Conservation (phyloP, 2,888 invertebrate species). For the Chymomyza amoena region DNA sequence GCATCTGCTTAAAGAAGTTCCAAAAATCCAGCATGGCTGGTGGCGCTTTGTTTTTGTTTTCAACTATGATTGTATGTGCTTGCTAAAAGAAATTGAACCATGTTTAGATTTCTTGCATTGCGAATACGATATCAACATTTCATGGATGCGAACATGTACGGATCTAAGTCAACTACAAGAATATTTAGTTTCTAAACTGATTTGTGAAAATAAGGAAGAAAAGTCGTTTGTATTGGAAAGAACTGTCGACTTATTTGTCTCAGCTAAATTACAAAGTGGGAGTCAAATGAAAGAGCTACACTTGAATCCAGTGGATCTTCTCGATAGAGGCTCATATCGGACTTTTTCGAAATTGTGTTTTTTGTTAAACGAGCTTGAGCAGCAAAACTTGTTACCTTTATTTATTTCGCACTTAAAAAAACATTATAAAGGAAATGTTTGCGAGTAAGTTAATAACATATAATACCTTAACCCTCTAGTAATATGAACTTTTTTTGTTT, state of each 20-base stretch:
- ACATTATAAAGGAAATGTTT: background rate
- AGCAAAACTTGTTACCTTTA: slow-evolving; percentile 29
- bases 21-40: slow-evolving; percentile 53
- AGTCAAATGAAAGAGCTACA: slow-evolving; percentile 26
- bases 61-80: slow-evolving; percentile 9
- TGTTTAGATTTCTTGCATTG: slow-evolving; percentile 33
- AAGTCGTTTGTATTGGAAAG: slow-evolving; percentile 43
- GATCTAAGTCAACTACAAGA: slow-evolving; percentile 15
- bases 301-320: slow-evolving; percentile 40
- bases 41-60: slow-evolving; percentile 50
- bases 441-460: background rate
- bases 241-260: slow-evolving; percentile 49
- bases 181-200: slow-evolving; percentile 36
- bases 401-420: slow-evolving; percentile 23
- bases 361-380: background rate
- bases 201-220: slow-evolving; percentile 42
- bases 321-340: slow-evolving; percentile 48
- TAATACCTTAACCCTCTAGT: background rate
- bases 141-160: background rate
- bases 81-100: background rate
- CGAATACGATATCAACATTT: slow-evolving; percentile 39
- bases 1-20: slow-evolving; percentile 24
- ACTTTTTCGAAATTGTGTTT: slow-evolving; percentile 34
- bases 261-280: slow-evolving; percentile 34
- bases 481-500: background rate